Base-by-base conservation (phyloP, 2,797 vertebrate species). In the Todus mexicanus region DNA sequence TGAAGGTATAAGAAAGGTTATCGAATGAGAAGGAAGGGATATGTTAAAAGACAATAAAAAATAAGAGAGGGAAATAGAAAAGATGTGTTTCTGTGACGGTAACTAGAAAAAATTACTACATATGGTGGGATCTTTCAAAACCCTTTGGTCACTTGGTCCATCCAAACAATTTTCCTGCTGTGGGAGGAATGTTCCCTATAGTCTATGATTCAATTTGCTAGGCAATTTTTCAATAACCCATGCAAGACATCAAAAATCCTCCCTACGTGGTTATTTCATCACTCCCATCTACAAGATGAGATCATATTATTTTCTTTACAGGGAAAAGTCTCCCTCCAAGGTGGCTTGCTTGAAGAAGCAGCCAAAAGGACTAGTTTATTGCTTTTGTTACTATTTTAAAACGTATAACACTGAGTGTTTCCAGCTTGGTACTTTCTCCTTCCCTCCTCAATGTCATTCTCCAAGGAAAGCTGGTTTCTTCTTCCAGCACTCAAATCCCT, bases 1-100 rank as follows among this genome's bases (percentile, higher is more conserved):
- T 25, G 29, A 89, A 85, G 50, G 37, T 51, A 27, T 74, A 35
- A 89, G 84, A 64, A 82, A 64, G 60, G 77, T 73, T 95, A 86
- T 76, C 91, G 88, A 71, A 82, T 73, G 33, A 70, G 48, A 60
- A 76, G 40, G 54, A 84, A 83, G 69, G 21, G 38, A 35, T 83
- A 4, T 85, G 77, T 87, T 89, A 83, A 95, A 94, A 84, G 35
- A 51, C 31, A 92, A 89, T 76, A 89, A 77, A 91, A 92, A 86
- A 75, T 45, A 89, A 70, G 51, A 50, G 13, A n/a, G 21, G 23
- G 22, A 65, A 72, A 73, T n/a, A 89, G 51, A 72, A 87, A 90
- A 92, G 19, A 56, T 37, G 13, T 18, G 14, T 75, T 94, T 83
- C 79, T 84, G 54, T 72, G 63, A 43, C 54, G 70, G 69, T 54